Evolutionary conservation across 35 echinoderm and acorn worm genomes (phyloP).

Genomic region (Diadema setosum): DNA sequence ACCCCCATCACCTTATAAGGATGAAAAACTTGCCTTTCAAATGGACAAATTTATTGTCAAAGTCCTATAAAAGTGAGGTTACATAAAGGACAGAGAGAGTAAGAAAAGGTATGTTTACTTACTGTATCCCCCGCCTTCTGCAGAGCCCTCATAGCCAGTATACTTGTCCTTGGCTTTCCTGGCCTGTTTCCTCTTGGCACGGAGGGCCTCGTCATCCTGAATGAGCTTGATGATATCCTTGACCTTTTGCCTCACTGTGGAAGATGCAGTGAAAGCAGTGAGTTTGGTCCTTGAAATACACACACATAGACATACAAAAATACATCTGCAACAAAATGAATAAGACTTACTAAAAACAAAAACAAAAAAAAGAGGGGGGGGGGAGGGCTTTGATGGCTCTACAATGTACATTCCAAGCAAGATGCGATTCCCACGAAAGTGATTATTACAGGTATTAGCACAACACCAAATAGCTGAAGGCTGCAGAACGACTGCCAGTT

Average conservation of each 20-base stretch:
- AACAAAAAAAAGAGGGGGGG: not conserved
- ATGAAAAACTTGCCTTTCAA: no score
- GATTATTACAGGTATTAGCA: no score
- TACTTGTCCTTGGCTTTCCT: conserved; percentile 94
- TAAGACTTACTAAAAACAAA: not conserved
- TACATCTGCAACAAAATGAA: not conserved
- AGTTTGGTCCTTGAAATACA: not conserved
- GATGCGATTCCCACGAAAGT: no score
- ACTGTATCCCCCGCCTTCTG: not conserved
- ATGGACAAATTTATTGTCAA: no score
- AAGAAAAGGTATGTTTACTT: no score
- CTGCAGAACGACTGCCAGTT: no score
- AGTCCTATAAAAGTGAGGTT: no score
- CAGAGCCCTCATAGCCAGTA: conserved; percentile 19
- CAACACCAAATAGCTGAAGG: no score
- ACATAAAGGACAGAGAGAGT: no score
- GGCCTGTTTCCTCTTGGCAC: conserved; percentile 74
- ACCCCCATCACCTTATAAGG: no score
- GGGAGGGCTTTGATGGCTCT: not conserved
- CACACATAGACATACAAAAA: not conserved
- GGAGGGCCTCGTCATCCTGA: conserved; percentile 85
- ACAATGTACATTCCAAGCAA: not conserved
- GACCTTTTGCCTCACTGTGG: conserved; percentile 84
- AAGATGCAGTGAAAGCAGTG: not conserved
- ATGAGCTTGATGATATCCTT: conserved; percentile 89